Conservation (phyloP, 53 echinoderm and acorn worm species). For the Astropecten irregularis region DNA sequence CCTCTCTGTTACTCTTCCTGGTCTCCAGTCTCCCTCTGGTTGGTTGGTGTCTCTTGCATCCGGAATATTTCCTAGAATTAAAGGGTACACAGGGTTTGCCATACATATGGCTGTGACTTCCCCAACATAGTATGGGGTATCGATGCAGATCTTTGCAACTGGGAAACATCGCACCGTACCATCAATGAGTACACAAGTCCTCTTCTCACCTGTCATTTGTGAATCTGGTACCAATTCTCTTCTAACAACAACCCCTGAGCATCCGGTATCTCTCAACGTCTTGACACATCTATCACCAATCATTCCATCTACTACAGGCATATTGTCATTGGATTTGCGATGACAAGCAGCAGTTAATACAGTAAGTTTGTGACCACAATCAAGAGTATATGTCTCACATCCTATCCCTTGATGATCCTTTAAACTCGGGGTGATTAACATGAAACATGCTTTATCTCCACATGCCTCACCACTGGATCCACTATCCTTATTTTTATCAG, state of each 20-base stretch:
- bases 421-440: neutral
- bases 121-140: constrained; percentile 55
- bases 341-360: constrained; percentile 10
- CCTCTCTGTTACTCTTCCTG: neutral
- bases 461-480: neutral
- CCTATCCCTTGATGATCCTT: neutral
- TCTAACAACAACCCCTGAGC: constrained; percentile 10
- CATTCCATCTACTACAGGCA: constrained; percentile 1
- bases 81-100: constrained; percentile 44
- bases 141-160: constrained; percentile 32
- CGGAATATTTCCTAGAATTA: constrained; percentile 52
- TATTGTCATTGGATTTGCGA: neutral
- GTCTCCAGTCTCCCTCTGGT: neutral
- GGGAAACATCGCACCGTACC: constrained; percentile 12
- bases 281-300: neutral
- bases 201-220: constrained; percentile 25
- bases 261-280: constrained; percentile 24
- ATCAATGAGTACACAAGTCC: constrained; percentile 25
- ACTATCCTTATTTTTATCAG: neutral
- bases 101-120: constrained; percentile 34
- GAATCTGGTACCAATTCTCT: neutral
- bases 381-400: neutral
- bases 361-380: constrained; percentile 28
- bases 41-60: neutral
- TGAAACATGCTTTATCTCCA: constrained; percentile 20